Conservation (phyloP, 2,113 vertebrate genomes). For the Percopsis transmontana region DNA sequence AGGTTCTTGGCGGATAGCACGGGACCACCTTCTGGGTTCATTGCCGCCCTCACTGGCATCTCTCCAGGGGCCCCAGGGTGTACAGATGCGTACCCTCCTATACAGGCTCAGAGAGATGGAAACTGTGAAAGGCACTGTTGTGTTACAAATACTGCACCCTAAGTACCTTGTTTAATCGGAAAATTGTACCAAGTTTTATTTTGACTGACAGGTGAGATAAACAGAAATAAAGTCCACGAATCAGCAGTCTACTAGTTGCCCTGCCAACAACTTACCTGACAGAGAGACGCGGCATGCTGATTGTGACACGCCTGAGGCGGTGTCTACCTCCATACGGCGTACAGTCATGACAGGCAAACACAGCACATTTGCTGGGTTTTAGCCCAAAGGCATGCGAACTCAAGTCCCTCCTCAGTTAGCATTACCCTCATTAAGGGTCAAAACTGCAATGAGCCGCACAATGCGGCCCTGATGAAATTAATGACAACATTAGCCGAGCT, state of each 20-base stretch:
- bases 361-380: conserved; percentile 59
- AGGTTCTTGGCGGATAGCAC: conserved; percentile 42
- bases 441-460: conserved; percentile 62
- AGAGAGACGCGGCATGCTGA: conserved; percentile 67
- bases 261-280: conserved; percentile 51
- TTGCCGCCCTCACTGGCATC: conserved; percentile 45
- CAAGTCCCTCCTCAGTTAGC: conserved; percentile 56
- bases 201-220: conserved; percentile 46
- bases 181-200: conserved; percentile 22
- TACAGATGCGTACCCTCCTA: conserved; percentile 43
- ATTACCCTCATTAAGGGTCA: conserved; percentile 51
- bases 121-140: conserved; percentile 6
- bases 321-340: conserved; percentile 39
- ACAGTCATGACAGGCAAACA: conserved; percentile 61
- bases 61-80: conserved; percentile 37
- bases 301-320: conserved; percentile 65
- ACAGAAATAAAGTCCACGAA: conserved; percentile 39
- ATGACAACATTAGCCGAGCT: conserved; percentile 44
- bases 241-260: conserved; percentile 51
- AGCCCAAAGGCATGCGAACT: conserved; percentile 64
- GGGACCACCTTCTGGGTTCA: conserved; percentile 42
- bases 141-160: background rate
- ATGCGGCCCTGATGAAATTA: conserved; percentile 43
- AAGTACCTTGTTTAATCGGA: background rate
- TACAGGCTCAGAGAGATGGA: conserved; percentile 2